Evolutionary conservation across 2,888 invertebrate genomes (phyloP), one percentile per base, ranked within the genome.

Genomic region (Sinodicranocentrus sp.): DNA sequence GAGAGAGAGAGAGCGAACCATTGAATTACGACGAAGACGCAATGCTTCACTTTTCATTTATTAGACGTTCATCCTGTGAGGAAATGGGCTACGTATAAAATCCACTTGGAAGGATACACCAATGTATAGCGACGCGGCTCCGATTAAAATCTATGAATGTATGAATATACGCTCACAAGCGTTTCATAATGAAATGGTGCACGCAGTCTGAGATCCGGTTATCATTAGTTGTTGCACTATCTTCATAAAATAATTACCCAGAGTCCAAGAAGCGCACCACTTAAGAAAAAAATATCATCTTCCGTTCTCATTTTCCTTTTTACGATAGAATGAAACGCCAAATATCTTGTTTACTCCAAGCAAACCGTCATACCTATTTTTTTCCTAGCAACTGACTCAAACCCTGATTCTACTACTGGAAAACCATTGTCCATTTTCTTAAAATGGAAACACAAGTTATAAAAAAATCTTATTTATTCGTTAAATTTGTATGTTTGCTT

Each of bases 161-260:
- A 13, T 48, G 48, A n/a, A 21, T 61, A 26, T 77, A 39, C 44
- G 68, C 43, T 77, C 77, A 33, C 26, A 52, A 77, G 43, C 77
- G 68, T 77, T 77, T 68, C 77, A 21, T 67, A 52, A 67, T 77
- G 39, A 68, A 57, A 44, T 68, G 67, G 68, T 68, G 67, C 67
- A 68, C 68, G 77, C 54, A 76, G 76, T 52, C 54, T 67, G 57
- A 77, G 52, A 77, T 77, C 77, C 77, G 77, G 77, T 77, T 57
- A 67, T 25, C 76, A 67, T 77, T 75, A 75, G 13, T 2, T 5
- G 57, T 57, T 57, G 57, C 57, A 57, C 23, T 57, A 57, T 57
- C 57, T 57, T 57, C 25, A 57, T 8, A 57, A 25, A 57, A 57
- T 57, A 25, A 57, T 25, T 57, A 10, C n/a, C n/a, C n/a, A n/a